These are phyloP conservation scores for Allobates femoralis DNA, from an alignment of 2,797 vertebrate genomes.

Conservation along the genomic window DNA sequence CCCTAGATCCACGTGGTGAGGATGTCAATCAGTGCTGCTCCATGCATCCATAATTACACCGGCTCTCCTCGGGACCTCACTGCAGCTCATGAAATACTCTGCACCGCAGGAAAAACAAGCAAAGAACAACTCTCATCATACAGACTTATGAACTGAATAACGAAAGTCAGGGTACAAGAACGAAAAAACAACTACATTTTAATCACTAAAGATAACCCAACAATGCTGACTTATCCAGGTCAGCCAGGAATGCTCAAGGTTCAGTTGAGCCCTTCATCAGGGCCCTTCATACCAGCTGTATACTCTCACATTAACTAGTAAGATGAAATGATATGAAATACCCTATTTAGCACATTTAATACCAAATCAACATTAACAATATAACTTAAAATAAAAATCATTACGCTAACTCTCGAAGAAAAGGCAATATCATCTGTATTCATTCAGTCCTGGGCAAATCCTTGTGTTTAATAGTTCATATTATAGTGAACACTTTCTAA, in stretches of 20 bases:
- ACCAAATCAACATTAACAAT: not conserved
- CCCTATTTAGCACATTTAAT: not conserved
- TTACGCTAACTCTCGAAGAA: not conserved
- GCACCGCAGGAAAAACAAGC: not conserved
- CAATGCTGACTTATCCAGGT: not conserved
- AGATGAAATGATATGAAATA: not conserved
- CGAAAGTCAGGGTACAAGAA: not conserved
- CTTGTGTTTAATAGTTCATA: no score
- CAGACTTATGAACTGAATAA: not conserved
- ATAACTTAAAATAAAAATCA: not conserved
- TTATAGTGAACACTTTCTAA: not conserved
- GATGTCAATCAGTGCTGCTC: not conserved
- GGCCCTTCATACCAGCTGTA: not conserved
- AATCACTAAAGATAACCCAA: not conserved
- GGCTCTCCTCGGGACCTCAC: not conserved
- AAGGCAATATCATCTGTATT: not conserved
- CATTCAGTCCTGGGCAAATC: not conserved
- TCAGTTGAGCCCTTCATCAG: not conserved
- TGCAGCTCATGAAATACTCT: slow-evolving; percentile 5
- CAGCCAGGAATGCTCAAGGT: not conserved
- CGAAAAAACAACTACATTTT: not conserved
- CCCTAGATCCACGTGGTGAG: not conserved
- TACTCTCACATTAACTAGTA: not conserved
- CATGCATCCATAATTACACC: not conserved
- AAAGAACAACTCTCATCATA: not conserved